These are phyloP conservation scores for Latrodectus elegans DNA, from an alignment of 2,888 invertebrate species.

Conservation along the genomic window DNA sequence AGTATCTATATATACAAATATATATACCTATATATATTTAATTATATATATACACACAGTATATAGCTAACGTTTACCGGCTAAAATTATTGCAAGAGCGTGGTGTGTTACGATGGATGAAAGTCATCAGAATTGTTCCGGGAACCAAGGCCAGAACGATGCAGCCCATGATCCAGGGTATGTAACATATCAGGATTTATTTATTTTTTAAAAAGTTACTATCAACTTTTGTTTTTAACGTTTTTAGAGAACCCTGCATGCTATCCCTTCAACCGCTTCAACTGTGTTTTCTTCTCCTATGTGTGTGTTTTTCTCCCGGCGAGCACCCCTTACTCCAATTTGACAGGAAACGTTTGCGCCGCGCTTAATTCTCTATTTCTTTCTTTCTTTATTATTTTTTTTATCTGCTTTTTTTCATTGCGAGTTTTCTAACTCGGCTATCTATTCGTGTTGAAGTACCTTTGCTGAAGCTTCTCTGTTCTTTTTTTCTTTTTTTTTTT, in stretches of 20 bases:
- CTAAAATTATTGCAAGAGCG: constrained; percentile 20
- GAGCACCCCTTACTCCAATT: neutral
- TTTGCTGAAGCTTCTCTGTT: too few relatives aligned
- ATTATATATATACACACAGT: constrained; percentile 50
- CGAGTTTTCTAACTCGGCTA: too few relatives aligned
- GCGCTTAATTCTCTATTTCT: neutral
- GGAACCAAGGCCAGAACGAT: constrained; percentile 63
- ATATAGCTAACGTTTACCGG: constrained; percentile 37
- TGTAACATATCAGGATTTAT: constrained; percentile 17
- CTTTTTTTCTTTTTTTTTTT: neutral
- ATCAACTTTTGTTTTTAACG: neutral
- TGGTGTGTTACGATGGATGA: constrained; percentile 53
- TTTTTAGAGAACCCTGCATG: neutral
- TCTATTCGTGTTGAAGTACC: too few relatives aligned
- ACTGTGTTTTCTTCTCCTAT: too few relatives aligned
- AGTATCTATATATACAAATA: constrained; percentile 26
- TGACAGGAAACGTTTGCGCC: neutral
- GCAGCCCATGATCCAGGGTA: constrained; percentile 67
- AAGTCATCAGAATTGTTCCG: constrained; percentile 63
- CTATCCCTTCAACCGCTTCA: neutral
- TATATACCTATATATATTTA: constrained; percentile 56
- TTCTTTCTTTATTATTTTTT: neutral
- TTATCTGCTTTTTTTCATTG: neutral
- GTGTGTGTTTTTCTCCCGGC: neutral
- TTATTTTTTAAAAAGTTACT: neutral